Evolutionary conservation across 2,113 vertebrate species (phyloP), one percentile per base, ranked within the genome.

Genomic region (Rattus rattus): DNA sequence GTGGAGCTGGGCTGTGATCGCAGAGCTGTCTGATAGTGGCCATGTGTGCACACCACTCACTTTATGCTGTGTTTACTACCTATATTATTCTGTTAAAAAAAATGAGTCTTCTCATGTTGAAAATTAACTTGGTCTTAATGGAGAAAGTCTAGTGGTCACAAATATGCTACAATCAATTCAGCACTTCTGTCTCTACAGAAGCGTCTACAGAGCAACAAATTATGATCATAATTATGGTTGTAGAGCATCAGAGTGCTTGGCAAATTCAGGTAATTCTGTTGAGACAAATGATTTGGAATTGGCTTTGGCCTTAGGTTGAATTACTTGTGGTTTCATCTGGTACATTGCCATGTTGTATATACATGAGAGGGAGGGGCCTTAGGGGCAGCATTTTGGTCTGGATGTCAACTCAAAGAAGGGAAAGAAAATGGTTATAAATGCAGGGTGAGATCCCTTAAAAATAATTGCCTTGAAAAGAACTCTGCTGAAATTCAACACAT

Each of bases 81-180:
- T 77, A 94, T 90, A 87, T 83, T 92, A 96, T 96, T 96, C 81
- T 83, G 80, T 70, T 96, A 26, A 80, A 92, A 97, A 92, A 95
- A 91, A 87, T 92, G 88, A 96, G 94, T 94, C 96, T 97, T 91
- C 69, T 84, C 86, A 94, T 92, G 88, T 77, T 92, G 96, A 91
- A 94, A 97, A 97, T 95, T 95, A 97, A 97, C 79, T 96, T 94
- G 73, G n/a, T 84, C 86, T 98, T 96, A 97, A 96, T 92, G 92
- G 96, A 95, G 85, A 97, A 96, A 97, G 94, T 96, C 96, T 90
- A 93, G 96, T 96, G 97, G 96, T 97, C 93, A 95, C 95, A 85
- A 88, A 96, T 89, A 92, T 84, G 39, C 49, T 88, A 63, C 72
- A 94, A 97, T 95, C 94, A 95, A 95, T 97, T 96, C 69, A 89